These are phyloP conservation scores for Meriones psammophilus DNA, from an alignment of 2,797 vertebrate genomes.

Conservation along the genomic window DNA sequence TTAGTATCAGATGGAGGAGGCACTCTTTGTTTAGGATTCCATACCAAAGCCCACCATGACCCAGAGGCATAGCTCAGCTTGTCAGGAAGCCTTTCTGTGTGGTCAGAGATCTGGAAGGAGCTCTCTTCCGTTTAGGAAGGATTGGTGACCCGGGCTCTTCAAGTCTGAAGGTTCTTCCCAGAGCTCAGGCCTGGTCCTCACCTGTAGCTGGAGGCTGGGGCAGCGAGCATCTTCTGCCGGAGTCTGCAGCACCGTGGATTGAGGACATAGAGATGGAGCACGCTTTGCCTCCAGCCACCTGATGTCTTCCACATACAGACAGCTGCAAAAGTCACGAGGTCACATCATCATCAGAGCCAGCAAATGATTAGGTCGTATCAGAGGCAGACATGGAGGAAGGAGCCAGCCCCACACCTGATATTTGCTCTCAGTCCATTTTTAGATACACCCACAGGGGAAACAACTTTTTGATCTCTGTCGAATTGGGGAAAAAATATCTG, in stretches of 20 bases:
- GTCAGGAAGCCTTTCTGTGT: background rate
- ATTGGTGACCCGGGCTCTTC: background rate
- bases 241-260: conserved; percentile 95
- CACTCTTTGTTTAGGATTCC: background rate
- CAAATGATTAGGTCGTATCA: conserved; percentile 80
- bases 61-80: background rate
- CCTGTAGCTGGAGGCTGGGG: conserved; percentile 97
- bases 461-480: conserved; percentile 84
- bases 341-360: conserved; percentile 71
- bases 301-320: conserved; percentile 98
- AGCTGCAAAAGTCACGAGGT: conserved; percentile 90
- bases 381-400: conserved; percentile 77
- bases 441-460: conserved; percentile 78
- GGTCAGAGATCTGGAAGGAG: background rate
- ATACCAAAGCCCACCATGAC: background rate
- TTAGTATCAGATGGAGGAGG: conserved; percentile 56
- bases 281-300: conserved; percentile 97
- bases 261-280: conserved; percentile 95
- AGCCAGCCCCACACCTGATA: conserved; percentile 71
- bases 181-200: conserved; percentile 82
- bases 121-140: background rate
- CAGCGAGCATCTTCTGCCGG: conserved; percentile 98
- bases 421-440: conserved; percentile 83
- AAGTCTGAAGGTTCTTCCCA: background rate
- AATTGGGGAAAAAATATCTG: conserved; percentile 85